Base-by-base conservation (phyloP, 2,888 invertebrate species). In the Sminthurinus aureus region DNA sequence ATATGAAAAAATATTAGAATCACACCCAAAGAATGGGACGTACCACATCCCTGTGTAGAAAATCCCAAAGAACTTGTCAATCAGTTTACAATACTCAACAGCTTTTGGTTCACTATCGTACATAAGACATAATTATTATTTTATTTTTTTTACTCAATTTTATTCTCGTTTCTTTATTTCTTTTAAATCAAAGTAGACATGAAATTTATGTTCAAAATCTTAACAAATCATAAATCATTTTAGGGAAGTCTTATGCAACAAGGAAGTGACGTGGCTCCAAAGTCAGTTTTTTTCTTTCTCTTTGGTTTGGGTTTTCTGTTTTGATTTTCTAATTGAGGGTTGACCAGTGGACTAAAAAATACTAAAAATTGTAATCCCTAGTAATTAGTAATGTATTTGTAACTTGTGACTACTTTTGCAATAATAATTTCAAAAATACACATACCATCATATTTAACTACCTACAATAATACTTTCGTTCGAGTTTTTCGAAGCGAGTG, bases 1-100 rank as follows among this genome's bases (percentile, higher is more conserved):
- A 69, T 69, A 8, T 58, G 58, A 0, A 58, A 13, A 18, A 58
- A 69, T 91, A 79, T 38, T 89, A 96, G 96, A 93, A 96, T 96
- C 90, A 97, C 96, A 89, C 97, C 98, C 81, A 97, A 97, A 91
- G 98, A 97, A 93, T 96, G 96, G 96, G 95, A 95, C 92, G 95
- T 94, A 92, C 82, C 84, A 15, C 85, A 86, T 81, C 86, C 85
- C 8, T 85, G 86, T 92, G 93, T 95, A 91, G 94, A 94, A 90
- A 95, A 96, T 91, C 94, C 95, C 89, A 95, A 94, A 90, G 94
- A 95, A 90, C 92, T 96, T 91, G 95, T 96, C 93, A 97, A 97
- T 92, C 95, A 95, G 92, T 95, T 96, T 93, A 95, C 95, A 89
- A 93, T 96, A 90, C 93, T 95, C 91, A 96, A 96, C 93, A 95